Evolutionary conservation across 2,797 vertebrate genomes (phyloP).

Genomic region (Sebastes steindachneri): DNA sequence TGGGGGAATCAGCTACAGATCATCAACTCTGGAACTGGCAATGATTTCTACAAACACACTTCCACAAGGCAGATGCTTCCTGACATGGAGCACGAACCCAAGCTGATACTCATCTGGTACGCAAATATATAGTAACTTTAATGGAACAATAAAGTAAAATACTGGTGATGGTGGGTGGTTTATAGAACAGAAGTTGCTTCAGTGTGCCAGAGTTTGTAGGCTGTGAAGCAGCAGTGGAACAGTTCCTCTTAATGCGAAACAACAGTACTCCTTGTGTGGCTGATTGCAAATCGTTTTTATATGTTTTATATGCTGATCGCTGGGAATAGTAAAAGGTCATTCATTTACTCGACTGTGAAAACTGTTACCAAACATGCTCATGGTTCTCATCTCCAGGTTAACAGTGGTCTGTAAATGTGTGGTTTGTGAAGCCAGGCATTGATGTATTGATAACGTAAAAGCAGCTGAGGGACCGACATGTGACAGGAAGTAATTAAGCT

Average conservation of each 20-base stretch:
- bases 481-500: conserved; percentile 71
- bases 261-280: not conserved
- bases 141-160: not conserved
- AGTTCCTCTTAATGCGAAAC: not conserved
- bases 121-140: conserved; percentile 4
- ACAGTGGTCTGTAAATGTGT: conserved; percentile 25
- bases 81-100: conserved; percentile 1
- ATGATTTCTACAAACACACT: conserved; percentile 13
- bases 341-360: conserved; percentile 6
- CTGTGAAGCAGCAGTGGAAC: not conserved
- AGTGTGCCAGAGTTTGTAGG: not conserved
- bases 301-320: not conserved
- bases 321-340: conserved; percentile 1
- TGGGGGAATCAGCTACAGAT: conserved; percentile 16
- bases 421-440: conserved; percentile 45
- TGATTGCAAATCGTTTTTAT: not conserved
- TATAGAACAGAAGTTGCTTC: not conserved
- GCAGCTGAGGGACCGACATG: conserved; percentile 41
- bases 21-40: conserved; percentile 29
- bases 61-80: conserved; percentile 20
- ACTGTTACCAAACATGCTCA: conserved; percentile 5
- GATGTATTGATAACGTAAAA: conserved; percentile 35
- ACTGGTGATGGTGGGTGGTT: not conserved
- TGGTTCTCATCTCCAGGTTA: conserved; percentile 27
- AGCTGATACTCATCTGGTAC: not conserved